These are phyloP conservation scores for Streptopelia turtur DNA, from an alignment of 2,797 vertebrate genomes.

Conservation along the genomic window DNA sequence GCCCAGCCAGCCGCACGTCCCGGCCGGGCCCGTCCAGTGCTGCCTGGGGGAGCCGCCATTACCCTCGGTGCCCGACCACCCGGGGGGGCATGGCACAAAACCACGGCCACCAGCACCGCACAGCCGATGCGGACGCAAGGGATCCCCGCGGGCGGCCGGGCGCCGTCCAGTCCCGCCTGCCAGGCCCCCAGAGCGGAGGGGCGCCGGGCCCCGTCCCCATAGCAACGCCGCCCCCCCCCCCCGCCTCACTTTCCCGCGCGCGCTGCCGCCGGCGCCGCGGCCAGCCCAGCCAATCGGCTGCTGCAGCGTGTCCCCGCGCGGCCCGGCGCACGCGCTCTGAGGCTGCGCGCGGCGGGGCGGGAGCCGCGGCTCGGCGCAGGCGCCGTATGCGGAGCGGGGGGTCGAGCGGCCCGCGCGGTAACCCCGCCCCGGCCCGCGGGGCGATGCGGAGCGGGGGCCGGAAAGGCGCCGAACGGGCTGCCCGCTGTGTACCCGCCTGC, in stretches of 20 bases:
- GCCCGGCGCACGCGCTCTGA: not conserved
- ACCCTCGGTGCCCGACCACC: not conserved
- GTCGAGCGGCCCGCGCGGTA: no score
- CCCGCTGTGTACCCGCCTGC: not conserved
- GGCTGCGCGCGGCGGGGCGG: no score
- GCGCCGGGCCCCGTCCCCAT: not conserved
- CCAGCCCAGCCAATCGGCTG: not conserved
- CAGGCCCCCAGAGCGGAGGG: no score
- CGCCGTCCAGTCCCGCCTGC: no score
- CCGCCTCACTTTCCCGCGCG: not conserved
- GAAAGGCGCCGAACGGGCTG: no score
- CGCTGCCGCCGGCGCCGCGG: not conserved
- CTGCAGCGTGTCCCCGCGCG: accelerated
- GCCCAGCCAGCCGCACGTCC: not conserved
- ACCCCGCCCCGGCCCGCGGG: no score
- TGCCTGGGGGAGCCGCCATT: no score
- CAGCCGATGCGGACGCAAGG: not conserved
- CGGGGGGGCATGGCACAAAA: no score
- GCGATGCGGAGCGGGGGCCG: no score
- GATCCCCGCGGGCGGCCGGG: no score
- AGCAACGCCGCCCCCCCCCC: not conserved
- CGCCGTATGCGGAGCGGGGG: not conserved
- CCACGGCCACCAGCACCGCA: not conserved
- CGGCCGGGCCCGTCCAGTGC: no score
- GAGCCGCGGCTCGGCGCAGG: not conserved